Evolutionary conservation across 2,797 vertebrate species (phyloP), one percentile per base, ranked within the genome.

Genomic region (Macropus fuliginosus): DNA sequence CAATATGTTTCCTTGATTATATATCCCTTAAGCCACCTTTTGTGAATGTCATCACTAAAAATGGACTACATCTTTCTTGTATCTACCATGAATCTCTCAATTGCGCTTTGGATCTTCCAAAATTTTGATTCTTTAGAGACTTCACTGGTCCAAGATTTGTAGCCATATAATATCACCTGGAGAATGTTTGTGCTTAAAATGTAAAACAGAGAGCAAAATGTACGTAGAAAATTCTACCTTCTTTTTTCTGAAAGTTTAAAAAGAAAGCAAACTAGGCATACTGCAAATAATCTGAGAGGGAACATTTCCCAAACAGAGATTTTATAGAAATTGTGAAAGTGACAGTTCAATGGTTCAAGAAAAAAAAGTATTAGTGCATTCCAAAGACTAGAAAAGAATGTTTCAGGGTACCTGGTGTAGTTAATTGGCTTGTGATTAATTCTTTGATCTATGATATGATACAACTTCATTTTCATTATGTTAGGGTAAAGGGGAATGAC

Each of bases 211-310:
- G 94, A 95, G 91, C 95, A 94, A 1, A 0, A 0, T 95, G 54
- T 6, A 0, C 56, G 92, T 95, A 97, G 95, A 97, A 96, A 96
- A 95, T 57, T 91, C 29, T 91, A 91, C 92, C 16, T 87, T 98
- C 95, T 96, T 12, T 98, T 98, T 96, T 29, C 50, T 97, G 55
- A 40, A 90, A 93, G 3, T 55, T 31, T 94, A 34, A 91, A 95
- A 96, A 96, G 97, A 95, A 4, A 29, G 97, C 95, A 4, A 27
- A 11, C 6, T 28, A 94, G 90, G 52, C 12, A 66, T 55, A 11
- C 28, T 91, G 52, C 2, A 55, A 94, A 56, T 94, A 91, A 92
- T 55, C 34, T 95, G 66, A 96, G 91, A 94, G 34, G 90, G 21
- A 31, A 57, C 27, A 46, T 96, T 97, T 95, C 52, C 90, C 94